phyloP scores from a whole-genome alignment of 2,888 invertebrate species.

The Encarsia formosa region DNA sequence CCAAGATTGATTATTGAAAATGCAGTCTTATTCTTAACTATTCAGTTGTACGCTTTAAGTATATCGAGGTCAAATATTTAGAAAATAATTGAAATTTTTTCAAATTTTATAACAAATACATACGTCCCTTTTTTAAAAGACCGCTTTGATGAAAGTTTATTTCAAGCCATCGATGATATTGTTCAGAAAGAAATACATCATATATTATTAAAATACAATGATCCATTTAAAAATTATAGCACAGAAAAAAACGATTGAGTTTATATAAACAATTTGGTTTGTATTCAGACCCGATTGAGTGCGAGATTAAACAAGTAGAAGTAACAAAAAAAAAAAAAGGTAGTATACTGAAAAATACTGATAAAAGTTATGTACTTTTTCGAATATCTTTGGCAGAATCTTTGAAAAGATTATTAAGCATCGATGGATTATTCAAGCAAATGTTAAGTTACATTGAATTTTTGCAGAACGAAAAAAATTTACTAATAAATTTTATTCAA shows the following conservation, averaged over 20 bases:
- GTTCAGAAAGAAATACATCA: not conserved
- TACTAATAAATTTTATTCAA: conserved; percentile 24
- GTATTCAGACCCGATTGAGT: not conserved
- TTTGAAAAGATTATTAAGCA: conserved; percentile 6
- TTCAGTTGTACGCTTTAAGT: too few relatives aligned
- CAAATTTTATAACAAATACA: too few relatives aligned
- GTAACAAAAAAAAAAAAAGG: not conserved
- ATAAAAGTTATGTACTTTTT: not conserved
- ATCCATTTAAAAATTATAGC: not conserved
- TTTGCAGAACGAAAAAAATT: conserved; percentile 9
- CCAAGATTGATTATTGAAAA: too few relatives aligned
- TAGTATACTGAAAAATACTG: not conserved
- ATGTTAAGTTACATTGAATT: not conserved
- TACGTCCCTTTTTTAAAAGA: too few relatives aligned
- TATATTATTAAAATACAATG: not conserved
- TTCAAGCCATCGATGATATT: too few relatives aligned
- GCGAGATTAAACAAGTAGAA: not conserved
- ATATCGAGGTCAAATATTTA: too few relatives aligned
- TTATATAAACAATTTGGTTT: not conserved
- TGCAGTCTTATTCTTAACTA: too few relatives aligned
- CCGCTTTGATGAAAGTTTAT: too few relatives aligned
- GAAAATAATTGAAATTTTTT: too few relatives aligned
- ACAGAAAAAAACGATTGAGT: conserved; percentile 3
- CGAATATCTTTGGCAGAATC: conserved; percentile 10
- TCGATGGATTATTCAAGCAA: conserved; percentile 1